Base-by-base conservation (phyloP, 2,797 vertebrate genomes). In the Denticeps clupeoides region DNA sequence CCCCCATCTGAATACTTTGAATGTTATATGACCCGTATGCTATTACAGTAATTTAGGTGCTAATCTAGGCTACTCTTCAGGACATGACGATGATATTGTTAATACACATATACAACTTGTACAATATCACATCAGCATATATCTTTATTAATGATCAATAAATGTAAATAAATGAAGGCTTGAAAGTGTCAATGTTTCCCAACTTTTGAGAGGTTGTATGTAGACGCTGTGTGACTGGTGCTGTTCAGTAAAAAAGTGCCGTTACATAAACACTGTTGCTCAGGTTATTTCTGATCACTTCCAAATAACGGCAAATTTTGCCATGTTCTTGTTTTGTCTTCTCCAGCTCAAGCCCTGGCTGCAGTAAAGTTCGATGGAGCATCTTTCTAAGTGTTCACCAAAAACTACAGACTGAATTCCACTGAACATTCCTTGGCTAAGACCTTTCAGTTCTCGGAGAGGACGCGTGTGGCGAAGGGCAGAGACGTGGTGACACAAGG, bases 281-380 rank as follows among this genome's bases (percentile, higher is more conserved):
- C 23, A 10, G 2, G 21, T 8, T 42, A 27, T 21, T 21, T 16
- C 18, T 9, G 16, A 8, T 41, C 10, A 19, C 8, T 4, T 21
- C n/a, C 15, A 37, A 9, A 22, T 13, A 32, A 35, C 28, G 16
- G 18, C 3, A 48, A 21, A 38, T 1, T 23, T 4, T 25, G 24
- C n/a, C 9, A 24, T 5, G 54, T 6, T 57, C 27, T 51, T 51
- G 28, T 41, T 15, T 10, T 0, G 2, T 11, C n/a, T 22, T 45
- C 18, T 53, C 31, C 51, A 93, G 89, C 84, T 80, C 88, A 89
- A 81, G 85, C 85, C 49, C 70, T 88, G 70, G 85, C 86, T 16
- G 82, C 85, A 48, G 45, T 64, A 62, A 87, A 85, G 65, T 88
- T 88, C 72, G 84, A 89, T 4, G 78, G 82, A 72, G 79, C 82